phyloP scores from a whole-genome alignment of 2,797 vertebrate species.

The Triplophysa yarkandensis region DNA sequence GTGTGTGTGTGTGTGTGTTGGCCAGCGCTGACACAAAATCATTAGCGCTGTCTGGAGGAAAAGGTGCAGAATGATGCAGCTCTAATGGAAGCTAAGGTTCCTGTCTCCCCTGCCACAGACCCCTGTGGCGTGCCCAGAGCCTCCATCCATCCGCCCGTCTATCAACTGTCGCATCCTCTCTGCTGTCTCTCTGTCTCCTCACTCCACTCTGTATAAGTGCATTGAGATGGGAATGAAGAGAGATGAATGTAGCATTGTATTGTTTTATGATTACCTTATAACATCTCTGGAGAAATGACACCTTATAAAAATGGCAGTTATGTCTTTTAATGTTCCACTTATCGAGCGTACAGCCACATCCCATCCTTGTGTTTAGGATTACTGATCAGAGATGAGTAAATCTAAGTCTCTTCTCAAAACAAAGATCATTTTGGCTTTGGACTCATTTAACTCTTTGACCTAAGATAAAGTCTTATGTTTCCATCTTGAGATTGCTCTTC shows the following conservation, averaged over 20 bases:
- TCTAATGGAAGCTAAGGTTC: conserved; percentile 51
- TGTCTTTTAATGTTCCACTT: neutral
- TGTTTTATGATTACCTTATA: conserved; percentile 2
- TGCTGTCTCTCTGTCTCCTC: conserved; percentile 6
- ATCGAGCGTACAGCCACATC: too few species aligned
- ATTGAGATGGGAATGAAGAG: neutral
- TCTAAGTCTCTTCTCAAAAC: neutral
- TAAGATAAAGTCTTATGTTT: conserved; percentile 9
- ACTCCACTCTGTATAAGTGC: neutral
- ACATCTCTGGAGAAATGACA: neutral
- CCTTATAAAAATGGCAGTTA: neutral
- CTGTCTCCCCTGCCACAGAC: conserved; percentile 35
- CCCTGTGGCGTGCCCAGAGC: conserved; percentile 14
- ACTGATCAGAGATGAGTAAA: neutral
- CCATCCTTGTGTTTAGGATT: neutral
- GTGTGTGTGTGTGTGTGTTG: conserved; percentile 18
- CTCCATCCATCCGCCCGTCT: conserved; percentile 32
- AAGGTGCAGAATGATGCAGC: conserved; percentile 41
- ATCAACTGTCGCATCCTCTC: conserved; percentile 17
- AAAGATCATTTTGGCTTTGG: too few species aligned
- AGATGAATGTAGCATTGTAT: neutral
- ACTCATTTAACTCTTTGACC: neutral
- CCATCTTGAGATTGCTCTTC: conserved; percentile 6
- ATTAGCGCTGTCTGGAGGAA: conserved; percentile 38
- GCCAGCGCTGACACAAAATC: conserved; percentile 49